Evolutionary conservation across 2,113 vertebrate genomes (phyloP), one percentile per base, ranked within the genome.

Genomic region (Stegastes partitus): DNA sequence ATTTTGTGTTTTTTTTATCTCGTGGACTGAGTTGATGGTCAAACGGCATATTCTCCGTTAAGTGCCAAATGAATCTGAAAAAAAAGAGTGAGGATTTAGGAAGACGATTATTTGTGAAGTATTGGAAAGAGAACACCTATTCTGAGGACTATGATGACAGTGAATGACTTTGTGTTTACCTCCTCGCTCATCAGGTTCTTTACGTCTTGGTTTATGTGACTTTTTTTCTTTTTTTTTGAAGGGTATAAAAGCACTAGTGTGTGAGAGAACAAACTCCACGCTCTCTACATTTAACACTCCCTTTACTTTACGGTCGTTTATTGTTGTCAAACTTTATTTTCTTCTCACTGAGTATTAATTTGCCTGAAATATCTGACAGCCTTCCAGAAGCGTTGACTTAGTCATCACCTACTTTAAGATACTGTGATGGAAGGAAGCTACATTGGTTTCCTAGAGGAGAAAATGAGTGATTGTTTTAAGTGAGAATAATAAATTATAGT

Each of bases 191-290:
- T 77, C 70, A 71, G 53, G 50, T 82, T 67, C 10, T 66, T 54
- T 11, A 19, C 39, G 42, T 63, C 37, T 67, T 31, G 39, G 54
- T 64, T 73, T 67, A 19, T 70, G 22, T 74, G 31, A 44, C 31
- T 10, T 66, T 68, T 67, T 51, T 34, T 10, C 8, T 70, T 83
- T 58, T 54, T 47, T 71, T 79, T 77, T 76, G 21, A 83, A 89
- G 79, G 77, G 83, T 71, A 81, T 64, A 58, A 66, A 80, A 88
- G 68, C 75, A 86, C 76, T 89, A 78, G n/a, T 53, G 57, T 57
- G 31, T 67, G 59, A 74, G 19, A 79, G 50, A 77, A 70, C 64
- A 74, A 79, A 62, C n/a, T 72, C 49, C 37, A 50, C 15, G 0
- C 67, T 21, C 6, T 72, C 28, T 15, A 45, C 22, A 5, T 64